phyloP scores from a whole-genome alignment of 1,140 invertebrate species.

The Hycleus phaleratus region DNA sequence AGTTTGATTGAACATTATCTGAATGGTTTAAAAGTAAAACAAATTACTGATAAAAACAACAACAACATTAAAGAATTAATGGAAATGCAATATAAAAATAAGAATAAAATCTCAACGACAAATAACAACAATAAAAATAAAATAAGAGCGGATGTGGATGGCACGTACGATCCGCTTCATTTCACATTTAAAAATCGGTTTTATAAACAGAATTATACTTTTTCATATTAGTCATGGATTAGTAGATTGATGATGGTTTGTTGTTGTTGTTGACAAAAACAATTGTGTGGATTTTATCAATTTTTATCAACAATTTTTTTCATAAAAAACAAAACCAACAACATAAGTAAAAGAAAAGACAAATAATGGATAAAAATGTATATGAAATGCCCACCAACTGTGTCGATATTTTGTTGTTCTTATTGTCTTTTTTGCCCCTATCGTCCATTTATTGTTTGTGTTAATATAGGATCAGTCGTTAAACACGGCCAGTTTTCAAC shows the following conservation, averaged over 20 bases:
- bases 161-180: constrained; percentile 25
- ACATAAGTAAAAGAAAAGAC: too few relatives aligned
- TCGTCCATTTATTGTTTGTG: too few relatives aligned
- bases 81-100: not conserved
- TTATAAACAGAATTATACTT: constrained; percentile 26
- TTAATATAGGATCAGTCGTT: constrained; percentile 6
- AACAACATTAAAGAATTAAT: not conserved
- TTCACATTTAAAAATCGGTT: constrained; percentile 28
- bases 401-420: too few relatives aligned
- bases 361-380: too few relatives aligned
- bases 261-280: not conserved
- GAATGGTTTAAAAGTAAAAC: too few relatives aligned
- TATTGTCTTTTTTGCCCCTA: too few relatives aligned
- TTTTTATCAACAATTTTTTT: not conserved
- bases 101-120: not conserved
- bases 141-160: constrained; percentile 12
- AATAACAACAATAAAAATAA: not conserved
- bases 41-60: too few relatives aligned
- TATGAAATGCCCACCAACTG: too few relatives aligned
- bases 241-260: constrained; percentile 10
- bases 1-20: too few relatives aligned
- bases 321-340: too few relatives aligned
- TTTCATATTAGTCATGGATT: constrained; percentile 23
- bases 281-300: not conserved
- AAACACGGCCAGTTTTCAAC: constrained; percentile 31